Base-by-base conservation (phyloP, 2,797 vertebrate genomes). In the Rhadinocentrus ornatus region DNA sequence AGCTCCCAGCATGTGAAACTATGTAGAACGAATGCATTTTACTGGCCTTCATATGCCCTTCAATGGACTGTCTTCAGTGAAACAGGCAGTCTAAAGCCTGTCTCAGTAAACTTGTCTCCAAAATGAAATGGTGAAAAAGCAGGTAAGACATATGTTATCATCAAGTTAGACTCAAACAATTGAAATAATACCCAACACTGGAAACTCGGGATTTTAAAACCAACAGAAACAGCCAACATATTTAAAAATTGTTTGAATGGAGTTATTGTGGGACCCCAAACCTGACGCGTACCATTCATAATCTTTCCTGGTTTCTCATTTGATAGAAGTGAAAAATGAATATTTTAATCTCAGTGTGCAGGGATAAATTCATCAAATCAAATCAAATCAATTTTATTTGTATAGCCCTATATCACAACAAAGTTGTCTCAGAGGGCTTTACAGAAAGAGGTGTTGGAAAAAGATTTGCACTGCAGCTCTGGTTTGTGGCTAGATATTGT, bases 401-500 rank as follows among this genome's bases (percentile, higher is more conserved):
- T n/a, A n/a, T n/a, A n/a, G n/a, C n/a, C n/a, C n/a, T n/a, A n/a
- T n/a, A n/a, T n/a, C n/a, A n/a, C n/a, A n/a, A n/a, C n/a, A n/a
- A n/a, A n/a, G n/a, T n/a, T n/a, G n/a, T n/a, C n/a, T n/a, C n/a
- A n/a, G n/a, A n/a, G n/a, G n/a, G n/a, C n/a, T n/a, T n/a, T n/a
- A n/a, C n/a, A n/a, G n/a, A n/a, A n/a, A n/a, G n/a, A n/a, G n/a
- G n/a, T 93, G 91, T 88, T 93, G 92, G 89, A 96, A 96, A 95
- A 96, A 95, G 93, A 95, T 95, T 96, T 95, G 93, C 93, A 94
- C 94, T 94, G 93, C 95, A 93, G 93, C 92, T 92, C 89, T 59
- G 94, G 94, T 95, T 95, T 96, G 96, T 92, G 95, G 95, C 93
- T 90, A 93, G 93, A 94, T 95, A 92, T 96, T 95, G 92, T 94